Conservation (phyloP, 2,797 vertebrate species). For the Brachyrhaphis roseni region DNA sequence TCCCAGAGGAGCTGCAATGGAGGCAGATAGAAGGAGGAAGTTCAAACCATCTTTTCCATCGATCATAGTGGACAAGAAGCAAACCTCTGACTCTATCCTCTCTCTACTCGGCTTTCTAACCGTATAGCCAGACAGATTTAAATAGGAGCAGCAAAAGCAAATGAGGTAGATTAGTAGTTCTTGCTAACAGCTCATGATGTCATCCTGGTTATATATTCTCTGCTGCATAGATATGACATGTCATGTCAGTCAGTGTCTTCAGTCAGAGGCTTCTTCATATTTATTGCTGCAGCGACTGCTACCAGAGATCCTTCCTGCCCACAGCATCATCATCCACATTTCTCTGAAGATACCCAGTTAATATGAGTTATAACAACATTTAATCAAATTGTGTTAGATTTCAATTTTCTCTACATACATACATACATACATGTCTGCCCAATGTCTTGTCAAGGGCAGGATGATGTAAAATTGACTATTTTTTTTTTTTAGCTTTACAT, state of each 20-base stretch:
- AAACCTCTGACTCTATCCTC: background rate
- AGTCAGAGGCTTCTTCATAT: background rate
- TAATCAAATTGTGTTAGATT: too few species aligned
- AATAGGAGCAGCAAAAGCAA: background rate
- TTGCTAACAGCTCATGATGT: background rate
- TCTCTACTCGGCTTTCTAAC: background rate
- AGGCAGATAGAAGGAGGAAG: too few species aligned
- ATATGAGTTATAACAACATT: background rate
- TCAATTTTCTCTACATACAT: background rate
- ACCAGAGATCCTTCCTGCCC: background rate
- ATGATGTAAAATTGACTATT: too few species aligned
- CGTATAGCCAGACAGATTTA: background rate
- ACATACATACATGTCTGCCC: background rate
- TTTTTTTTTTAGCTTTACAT: too few species aligned
- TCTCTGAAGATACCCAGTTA: background rate
- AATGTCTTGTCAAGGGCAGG: too few species aligned
- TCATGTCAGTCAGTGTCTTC: background rate
- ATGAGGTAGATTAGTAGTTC: background rate
- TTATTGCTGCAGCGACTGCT: background rate
- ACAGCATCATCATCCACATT: background rate
- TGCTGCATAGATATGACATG: background rate
- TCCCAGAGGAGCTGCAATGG: too few species aligned
- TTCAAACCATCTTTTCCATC: too few species aligned
- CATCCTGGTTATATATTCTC: background rate
- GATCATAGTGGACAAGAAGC: too few species aligned